phyloP scores from a whole-genome alignment of 1,140 invertebrate genomes.

The Sitophilus oryzae region DNA sequence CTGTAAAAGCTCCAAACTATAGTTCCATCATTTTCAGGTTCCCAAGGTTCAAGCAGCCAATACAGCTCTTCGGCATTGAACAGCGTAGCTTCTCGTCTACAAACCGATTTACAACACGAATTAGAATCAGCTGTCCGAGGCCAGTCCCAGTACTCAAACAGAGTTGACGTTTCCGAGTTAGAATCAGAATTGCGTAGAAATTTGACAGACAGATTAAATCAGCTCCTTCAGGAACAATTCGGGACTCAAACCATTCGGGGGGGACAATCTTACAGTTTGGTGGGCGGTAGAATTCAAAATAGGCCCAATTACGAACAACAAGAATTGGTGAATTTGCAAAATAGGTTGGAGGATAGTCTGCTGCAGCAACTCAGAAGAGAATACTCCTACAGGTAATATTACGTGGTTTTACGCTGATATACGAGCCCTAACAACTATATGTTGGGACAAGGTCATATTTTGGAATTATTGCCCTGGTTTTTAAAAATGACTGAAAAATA shows the following conservation, averaged over 20 bases:
- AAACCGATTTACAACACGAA: slow-evolving; percentile 35
- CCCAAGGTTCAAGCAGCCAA: background rate
- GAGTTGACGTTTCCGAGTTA: slow-evolving; percentile 23
- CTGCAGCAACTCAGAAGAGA: slow-evolving; percentile 29
- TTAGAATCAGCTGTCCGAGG: slow-evolving; percentile 27
- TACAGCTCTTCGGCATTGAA: background rate
- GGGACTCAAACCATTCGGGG: slow-evolving; percentile 34
- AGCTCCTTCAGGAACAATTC: slow-evolving; percentile 31
- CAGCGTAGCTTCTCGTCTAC: slow-evolving; percentile 22
- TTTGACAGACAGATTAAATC: slow-evolving; percentile 34
- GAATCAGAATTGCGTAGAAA: slow-evolving; percentile 36
- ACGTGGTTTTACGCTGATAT: no score
- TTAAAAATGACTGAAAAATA: no score
- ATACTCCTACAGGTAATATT: slow-evolving; percentile 2
- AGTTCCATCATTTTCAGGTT: no score
- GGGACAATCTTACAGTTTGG: slow-evolving; percentile 32
- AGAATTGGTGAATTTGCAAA: slow-evolving; percentile 35
- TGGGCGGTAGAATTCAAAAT: slow-evolving; percentile 29
- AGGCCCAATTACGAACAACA: slow-evolving; percentile 37
- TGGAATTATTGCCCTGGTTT: no score
- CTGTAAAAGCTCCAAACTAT: no score
- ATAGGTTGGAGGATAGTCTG: slow-evolving; percentile 34
- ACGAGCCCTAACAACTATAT: no score
- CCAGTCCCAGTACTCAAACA: slow-evolving; percentile 11
- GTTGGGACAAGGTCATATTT: no score